Percentiles rank a stretch among this genome's conserved stretches.
These are phyloP conservation scores for Struthio camelus DNA, from an alignment of 2,113 vertebrate genomes.

Conservation along the genomic window DNA sequence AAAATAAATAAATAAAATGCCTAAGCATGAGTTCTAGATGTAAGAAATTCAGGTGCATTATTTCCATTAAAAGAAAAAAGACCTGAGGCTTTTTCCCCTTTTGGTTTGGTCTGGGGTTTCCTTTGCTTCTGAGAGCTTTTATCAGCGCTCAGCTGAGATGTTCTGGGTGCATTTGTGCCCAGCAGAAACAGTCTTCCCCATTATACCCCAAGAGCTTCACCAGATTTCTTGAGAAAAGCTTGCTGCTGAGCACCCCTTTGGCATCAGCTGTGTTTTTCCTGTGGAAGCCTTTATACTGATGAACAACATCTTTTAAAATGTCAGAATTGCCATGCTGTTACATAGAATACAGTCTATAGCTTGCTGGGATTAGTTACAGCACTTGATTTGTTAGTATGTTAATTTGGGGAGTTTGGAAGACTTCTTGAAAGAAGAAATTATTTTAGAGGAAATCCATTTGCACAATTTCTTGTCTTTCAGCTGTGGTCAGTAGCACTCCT, in stretches of 20 bases:
- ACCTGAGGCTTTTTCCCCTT: not conserved
- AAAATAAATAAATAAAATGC: not conserved
- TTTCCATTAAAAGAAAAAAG: not conserved
- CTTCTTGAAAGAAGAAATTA: not conserved
- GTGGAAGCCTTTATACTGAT: not conserved
- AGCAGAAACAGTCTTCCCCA: not conserved
- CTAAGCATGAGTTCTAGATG: not conserved
- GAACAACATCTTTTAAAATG: no score
- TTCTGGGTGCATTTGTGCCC: not conserved
- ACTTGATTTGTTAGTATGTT: not conserved
- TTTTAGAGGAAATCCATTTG: not conserved
- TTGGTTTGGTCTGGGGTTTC: not conserved
- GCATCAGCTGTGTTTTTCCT: not conserved
- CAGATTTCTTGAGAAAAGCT: not conserved
- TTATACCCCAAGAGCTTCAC: not conserved
- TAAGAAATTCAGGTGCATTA: not conserved
- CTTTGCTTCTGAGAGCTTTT: not conserved
- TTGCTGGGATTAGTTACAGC: not conserved
- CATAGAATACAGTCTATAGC: not conserved
- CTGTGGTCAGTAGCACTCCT: not conserved
- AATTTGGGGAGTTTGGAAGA: not conserved
- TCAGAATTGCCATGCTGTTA: not conserved
- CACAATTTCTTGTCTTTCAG: not conserved
- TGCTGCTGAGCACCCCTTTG: not conserved
- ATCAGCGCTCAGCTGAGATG: not conserved